Base-by-base conservation (phyloP, 2,797 vertebrate species). In the Rhincodon typus region DNA sequence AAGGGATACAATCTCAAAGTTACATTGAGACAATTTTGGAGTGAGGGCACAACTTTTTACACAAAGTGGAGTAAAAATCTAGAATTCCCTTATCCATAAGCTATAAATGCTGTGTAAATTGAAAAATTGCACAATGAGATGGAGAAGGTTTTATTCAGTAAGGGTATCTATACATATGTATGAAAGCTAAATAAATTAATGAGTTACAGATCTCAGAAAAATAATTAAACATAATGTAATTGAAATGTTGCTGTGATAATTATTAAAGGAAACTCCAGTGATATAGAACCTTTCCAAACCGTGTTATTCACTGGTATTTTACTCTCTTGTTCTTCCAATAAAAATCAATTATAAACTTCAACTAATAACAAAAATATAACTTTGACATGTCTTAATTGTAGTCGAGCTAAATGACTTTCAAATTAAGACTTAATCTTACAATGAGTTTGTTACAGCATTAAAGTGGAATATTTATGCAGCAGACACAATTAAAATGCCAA, bases 401-500 rank as follows among this genome's bases (percentile, higher is more conserved):
- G 57, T 62, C 57, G 69, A 94, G 94, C 93, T 72, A 94, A 94
- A 74, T 74, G 42, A 94, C 70, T 94, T 94, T 53, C 46, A 94
- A 74, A 53, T 70, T 27, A 94, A 53, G 30, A 50, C 50, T 53
- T 19, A 94, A 27, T 34, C 69, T 94, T 74, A 15, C 42, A 94
- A 72, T 30, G 6, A 46, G 70, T 46, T 53, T 74, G 67, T 74
- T 72, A 42, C 42, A 30, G 42, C 3, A 53, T 3, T 46, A 15
- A 46, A 27, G 25, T 50, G 69, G 12, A 70, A 72, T 74, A 13
- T 74, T 94, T 74, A 94, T 74, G 42, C 38, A 34, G 46, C 57
- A 94, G 42, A 15, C 93, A 74, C 69, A 94, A 94, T 15, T 94
- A 74, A 94, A 94, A 74, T 17, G 3, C 17, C 27, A 74, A 74